Conservation (phyloP, 1,140 invertebrate genomes). For the Drosophila neocordata region DNA sequence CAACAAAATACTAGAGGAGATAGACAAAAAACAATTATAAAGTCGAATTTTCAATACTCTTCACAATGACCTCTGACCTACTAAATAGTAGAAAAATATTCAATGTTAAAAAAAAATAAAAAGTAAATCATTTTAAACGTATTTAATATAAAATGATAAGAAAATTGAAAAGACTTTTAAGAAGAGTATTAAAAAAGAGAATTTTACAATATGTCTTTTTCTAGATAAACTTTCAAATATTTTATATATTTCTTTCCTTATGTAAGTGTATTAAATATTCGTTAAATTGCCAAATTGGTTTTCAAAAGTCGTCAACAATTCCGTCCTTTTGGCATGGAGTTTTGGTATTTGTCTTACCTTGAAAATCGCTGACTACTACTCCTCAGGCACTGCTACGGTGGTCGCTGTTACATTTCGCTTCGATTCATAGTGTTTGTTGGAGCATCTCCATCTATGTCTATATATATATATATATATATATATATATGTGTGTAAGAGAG, state of each 20-base stretch:
- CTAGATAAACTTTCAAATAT: too few relatives aligned
- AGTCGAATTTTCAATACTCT: neutral
- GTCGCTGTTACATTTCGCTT: conserved; percentile 51
- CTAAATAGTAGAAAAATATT: neutral
- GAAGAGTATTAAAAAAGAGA: too few relatives aligned
- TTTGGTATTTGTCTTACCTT: conserved; percentile 68
- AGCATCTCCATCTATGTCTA: conserved; percentile 41
- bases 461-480: conserved; percentile 20
- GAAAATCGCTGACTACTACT: conserved; percentile 68
- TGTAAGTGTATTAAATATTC: conserved; percentile 35
- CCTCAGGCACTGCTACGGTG: conserved; percentile 62
- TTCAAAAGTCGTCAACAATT: conserved; percentile 9
- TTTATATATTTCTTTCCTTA: too few relatives aligned
- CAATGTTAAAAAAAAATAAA: too few relatives aligned
- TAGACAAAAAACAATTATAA: neutral
- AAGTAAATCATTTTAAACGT: too few relatives aligned
- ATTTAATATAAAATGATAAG: too few relatives aligned
- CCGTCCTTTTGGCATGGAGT: neutral
- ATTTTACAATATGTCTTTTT: too few relatives aligned
- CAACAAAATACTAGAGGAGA: neutral
- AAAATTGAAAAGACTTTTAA: too few relatives aligned
- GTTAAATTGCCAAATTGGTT: conserved; percentile 3
- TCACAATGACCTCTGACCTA: neutral
- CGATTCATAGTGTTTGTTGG: conserved; percentile 46
- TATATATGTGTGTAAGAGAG: conserved; percentile 30